These are phyloP conservation scores for Scaptodrosophila lebanonensis DNA, from an alignment of 1,140 invertebrate species.

Conservation along the genomic window DNA sequence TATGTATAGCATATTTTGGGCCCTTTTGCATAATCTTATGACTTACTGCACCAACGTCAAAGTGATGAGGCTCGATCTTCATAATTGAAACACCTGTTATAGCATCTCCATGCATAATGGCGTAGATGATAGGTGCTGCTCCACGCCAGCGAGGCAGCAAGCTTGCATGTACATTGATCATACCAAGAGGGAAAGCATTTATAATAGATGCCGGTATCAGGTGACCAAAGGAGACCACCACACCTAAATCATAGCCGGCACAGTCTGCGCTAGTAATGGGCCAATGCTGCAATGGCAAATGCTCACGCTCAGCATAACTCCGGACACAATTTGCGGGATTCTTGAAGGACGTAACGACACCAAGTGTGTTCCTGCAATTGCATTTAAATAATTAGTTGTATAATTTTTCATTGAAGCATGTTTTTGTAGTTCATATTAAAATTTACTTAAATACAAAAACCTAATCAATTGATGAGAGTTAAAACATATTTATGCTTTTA, in stretches of 20 bases:
- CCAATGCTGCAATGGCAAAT: slow-evolving; percentile 80
- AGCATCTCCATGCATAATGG: slow-evolving; percentile 87
- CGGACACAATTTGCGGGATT: slow-evolving; percentile 79
- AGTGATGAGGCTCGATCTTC: slow-evolving; percentile 89
- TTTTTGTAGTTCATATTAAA: background rate
- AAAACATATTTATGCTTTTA: too few relatives aligned
- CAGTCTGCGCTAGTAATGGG: slow-evolving; percentile 74
- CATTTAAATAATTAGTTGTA: background rate
- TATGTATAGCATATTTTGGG: background rate
- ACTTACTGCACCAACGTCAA: slow-evolving; percentile 87
- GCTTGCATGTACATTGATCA: slow-evolving; percentile 94
- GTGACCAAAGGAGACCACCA: slow-evolving; percentile 86
- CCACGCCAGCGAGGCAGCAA: slow-evolving; percentile 95
- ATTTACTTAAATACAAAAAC: background rate
- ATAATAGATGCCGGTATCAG: slow-evolving; percentile 83
- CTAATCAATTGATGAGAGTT: background rate
- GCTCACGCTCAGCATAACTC: slow-evolving; percentile 64
- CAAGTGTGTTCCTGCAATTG: slow-evolving; percentile 42
- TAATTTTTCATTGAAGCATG: background rate
- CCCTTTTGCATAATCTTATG: background rate
- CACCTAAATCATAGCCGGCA: slow-evolving; percentile 81
- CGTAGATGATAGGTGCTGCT: slow-evolving; percentile 79
- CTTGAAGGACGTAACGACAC: slow-evolving; percentile 81
- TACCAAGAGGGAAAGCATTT: slow-evolving; percentile 84
- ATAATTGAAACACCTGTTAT: slow-evolving; percentile 93